Evolutionary conservation across 2,113 vertebrate species (phyloP).

Genomic region (Microcebus ravelobensis): DNA sequence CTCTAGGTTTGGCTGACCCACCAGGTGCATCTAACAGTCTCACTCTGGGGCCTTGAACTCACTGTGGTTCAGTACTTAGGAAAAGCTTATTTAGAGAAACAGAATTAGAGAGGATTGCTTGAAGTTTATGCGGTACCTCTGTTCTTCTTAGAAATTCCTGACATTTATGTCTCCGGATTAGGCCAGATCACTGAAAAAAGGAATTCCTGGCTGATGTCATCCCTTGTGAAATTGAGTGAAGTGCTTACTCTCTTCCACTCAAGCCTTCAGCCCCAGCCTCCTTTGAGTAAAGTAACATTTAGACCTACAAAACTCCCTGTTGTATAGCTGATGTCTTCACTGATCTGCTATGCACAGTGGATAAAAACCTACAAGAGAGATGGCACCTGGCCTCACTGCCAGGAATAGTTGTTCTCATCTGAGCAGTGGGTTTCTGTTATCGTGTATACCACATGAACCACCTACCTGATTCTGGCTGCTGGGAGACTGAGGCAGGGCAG

Average conservation of each 20-base stretch:
- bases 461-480: rapidly evolving
- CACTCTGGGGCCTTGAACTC: neutral
- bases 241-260: neutral
- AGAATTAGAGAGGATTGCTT: constrained; percentile 44
- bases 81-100: constrained; percentile 45
- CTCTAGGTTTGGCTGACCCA: neutral
- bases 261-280: neutral
- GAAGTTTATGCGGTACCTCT: neutral
- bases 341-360: neutral
- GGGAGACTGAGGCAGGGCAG: neutral
- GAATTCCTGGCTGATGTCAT: neutral
- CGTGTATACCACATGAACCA: neutral
- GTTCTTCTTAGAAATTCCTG: constrained; percentile 9
- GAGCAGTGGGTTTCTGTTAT: neutral
- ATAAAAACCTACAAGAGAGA: neutral
- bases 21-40: neutral
- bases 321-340: neutral
- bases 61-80: neutral
- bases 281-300: neutral
- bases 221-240: neutral
- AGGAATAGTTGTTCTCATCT: neutral
- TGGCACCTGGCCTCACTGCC: neutral
- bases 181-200: neutral
- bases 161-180: constrained; percentile 36
- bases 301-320: neutral